A percentile compares a stretch with the other conserved stretches of the same genome.
phyloP scores from a whole-genome alignment of 2,888 invertebrate genomes.

The Elegia similella region DNA sequence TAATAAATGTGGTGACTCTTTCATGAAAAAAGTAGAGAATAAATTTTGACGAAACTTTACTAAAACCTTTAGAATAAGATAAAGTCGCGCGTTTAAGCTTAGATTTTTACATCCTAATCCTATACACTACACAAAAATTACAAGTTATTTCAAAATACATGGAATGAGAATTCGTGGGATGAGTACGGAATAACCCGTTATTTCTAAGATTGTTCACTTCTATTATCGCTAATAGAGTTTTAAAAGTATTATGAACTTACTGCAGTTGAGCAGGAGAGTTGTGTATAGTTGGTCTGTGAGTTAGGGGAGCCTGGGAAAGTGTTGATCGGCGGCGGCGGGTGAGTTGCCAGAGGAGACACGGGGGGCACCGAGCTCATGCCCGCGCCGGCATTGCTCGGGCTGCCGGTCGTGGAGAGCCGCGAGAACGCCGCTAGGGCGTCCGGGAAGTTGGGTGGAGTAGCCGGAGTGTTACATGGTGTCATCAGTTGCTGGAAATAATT shows the following conservation, averaged over 20 bases:
- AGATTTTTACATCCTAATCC: too few relatives aligned
- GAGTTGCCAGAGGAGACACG: constrained; percentile 70
- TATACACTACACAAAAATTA: too few relatives aligned
- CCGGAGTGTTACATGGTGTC: constrained; percentile 96
- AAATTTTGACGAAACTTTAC: too few relatives aligned
- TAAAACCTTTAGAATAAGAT: too few relatives aligned
- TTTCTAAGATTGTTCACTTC: too few relatives aligned
- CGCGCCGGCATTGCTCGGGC: constrained; percentile 63
- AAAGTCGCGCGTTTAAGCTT: too few relatives aligned
- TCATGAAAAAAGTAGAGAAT: too few relatives aligned
- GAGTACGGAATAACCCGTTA: too few relatives aligned
- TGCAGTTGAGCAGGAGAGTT: constrained; percentile 74
- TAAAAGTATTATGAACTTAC: constrained; percentile 45
- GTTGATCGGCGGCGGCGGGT: constrained; percentile 61
- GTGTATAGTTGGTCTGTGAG: constrained; percentile 63
- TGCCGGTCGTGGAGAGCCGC: constrained; percentile 88
- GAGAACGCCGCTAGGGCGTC: constrained; percentile 94
- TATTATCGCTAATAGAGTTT: too few relatives aligned
- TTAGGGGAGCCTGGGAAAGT: constrained; percentile 61
- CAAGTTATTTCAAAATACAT: too few relatives aligned
- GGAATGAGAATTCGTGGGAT: too few relatives aligned
- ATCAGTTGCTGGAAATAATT: constrained; percentile 84
- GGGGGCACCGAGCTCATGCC: constrained; percentile 57
- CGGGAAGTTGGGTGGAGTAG: constrained; percentile 96
- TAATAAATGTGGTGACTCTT: too few relatives aligned